These are phyloP conservation scores for Plebejus melissa DNA, from an alignment of 2,888 invertebrate species.

Conservation along the genomic window DNA sequence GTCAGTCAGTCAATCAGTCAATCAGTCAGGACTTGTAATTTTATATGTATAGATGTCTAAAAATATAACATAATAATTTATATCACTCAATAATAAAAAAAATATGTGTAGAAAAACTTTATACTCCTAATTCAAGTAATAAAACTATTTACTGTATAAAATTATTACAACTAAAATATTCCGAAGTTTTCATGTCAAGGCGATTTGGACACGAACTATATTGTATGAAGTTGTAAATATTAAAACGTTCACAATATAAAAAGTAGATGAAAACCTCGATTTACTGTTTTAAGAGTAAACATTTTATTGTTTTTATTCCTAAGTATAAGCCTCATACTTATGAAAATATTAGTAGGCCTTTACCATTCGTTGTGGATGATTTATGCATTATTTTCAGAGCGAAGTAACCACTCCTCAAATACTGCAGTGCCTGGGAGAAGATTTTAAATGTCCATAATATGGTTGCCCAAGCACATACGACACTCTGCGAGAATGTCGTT, in stretches of 20 bases:
- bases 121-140: background rate
- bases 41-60: background rate
- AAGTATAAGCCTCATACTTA: too few relatives aligned
- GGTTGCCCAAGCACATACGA: too few relatives aligned
- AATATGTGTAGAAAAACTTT: background rate
- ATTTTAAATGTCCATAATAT: too few relatives aligned
- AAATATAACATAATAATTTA: background rate
- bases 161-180: slow-evolving; percentile 21
- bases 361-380: too few relatives aligned
- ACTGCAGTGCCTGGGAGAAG: too few relatives aligned
- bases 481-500: too few relatives aligned
- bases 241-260: background rate
- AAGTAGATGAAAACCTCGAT: background rate
- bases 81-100: background rate
- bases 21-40: too few relatives aligned
- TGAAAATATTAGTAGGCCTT: too few relatives aligned
- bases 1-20: too few relatives aligned
- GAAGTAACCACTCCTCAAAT: too few relatives aligned
- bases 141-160: background rate
- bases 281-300: background rate
- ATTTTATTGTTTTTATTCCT: background rate
- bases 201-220: slow-evolving; percentile 11
- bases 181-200: slow-evolving; percentile 22
- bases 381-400: too few relatives aligned
- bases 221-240: slow-evolving; percentile 7